Base-by-base conservation (phyloP, 1,140 invertebrate species). In the Drosophila elegans region DNA sequence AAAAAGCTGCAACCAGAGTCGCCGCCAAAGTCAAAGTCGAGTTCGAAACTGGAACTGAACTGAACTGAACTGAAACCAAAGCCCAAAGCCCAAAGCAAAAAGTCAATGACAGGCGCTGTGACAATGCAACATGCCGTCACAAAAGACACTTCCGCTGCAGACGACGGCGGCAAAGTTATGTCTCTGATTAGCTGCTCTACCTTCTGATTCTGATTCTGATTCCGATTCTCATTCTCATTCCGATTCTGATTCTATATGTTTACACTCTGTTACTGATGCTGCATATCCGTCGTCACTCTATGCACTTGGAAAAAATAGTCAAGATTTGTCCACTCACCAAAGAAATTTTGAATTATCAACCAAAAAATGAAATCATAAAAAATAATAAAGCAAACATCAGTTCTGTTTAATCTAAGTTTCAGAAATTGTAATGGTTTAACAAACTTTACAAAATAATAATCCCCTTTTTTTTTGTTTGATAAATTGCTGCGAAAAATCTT, bases 101-200 rank as follows among this genome's bases (percentile, higher is more conserved):
- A 66, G 61, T 63, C 66, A 56, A 38, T 57, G 66, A 59, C 68
- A 59, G 68, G 53, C 12, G 55, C 41, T 11, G 46, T 54, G 52
- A 83, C 80, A 83, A 85, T 80, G 81, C 45, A 46, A 52, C 60
- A 80, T 38, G 36, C 5, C 11, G 25, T 11, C 54, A 60, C 54
- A 63, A 63, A 63, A 63, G 60, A 63, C 54, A 61, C 69, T 83
- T 86, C 83, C 83, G 83, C 66, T 67, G 71, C 83, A 86, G 83
- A 86, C 83, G 44, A 57, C 45, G 82, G 49, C 78, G 75, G 72
- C 81, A 75, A 89, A 89, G 84, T 89, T 83, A 67, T 76, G 55
- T 56, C 63, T 79, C 59, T 59, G 63, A 57, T 75, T 54, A 42
- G 42, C 44, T 25, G 34, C 25, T 11, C 44, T 42, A 53, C 61